Conservation (phyloP, 2,888 invertebrate genomes). For the Germaria angustata region DNA sequence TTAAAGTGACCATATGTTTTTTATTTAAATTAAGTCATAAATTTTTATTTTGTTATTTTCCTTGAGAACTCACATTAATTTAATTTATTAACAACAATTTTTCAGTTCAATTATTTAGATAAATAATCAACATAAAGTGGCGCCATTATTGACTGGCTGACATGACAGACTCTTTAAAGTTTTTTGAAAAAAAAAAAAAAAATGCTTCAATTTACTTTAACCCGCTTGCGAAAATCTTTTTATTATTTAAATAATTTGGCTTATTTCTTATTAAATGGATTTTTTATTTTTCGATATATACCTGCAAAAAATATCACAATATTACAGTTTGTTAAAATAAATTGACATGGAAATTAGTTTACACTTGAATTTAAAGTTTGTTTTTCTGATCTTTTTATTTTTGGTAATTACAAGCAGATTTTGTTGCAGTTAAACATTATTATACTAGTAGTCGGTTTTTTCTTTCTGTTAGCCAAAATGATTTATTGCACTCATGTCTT, state of each 20-base stretch:
- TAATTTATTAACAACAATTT: slow-evolving; percentile 61
- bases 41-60: neutral
- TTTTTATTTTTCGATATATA: slow-evolving; percentile 18
- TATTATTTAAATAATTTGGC: slow-evolving; percentile 12
- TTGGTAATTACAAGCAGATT: slow-evolving; percentile 61
- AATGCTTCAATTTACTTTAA: slow-evolving; percentile 10
- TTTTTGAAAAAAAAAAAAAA: neutral
- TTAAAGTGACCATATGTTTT: slow-evolving; percentile 12
- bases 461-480: slow-evolving; percentile 41
- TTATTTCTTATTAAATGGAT: slow-evolving; percentile 33
- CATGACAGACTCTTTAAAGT: slow-evolving; percentile 9
- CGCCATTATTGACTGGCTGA: slow-evolving; percentile 62
- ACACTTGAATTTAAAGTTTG: slow-evolving; percentile 75
- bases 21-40: slow-evolving; percentile 37
- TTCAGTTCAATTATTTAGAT: slow-evolving; percentile 61
- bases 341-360: slow-evolving; percentile 79
- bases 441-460: slow-evolving; percentile 5
- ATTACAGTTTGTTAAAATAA: slow-evolving; percentile 75
- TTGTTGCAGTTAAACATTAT: slow-evolving; percentile 52
- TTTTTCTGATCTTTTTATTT: slow-evolving; percentile 70
- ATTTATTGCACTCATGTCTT: slow-evolving; percentile 60
- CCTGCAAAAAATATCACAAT: neutral
- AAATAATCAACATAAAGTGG: slow-evolving; percentile 63
- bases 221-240: slow-evolving; percentile 24
- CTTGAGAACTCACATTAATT: slow-evolving; percentile 26